phyloP scores from a whole-genome alignment of 2,113 vertebrate species.

The Oncorhynchus mykiss region DNA sequence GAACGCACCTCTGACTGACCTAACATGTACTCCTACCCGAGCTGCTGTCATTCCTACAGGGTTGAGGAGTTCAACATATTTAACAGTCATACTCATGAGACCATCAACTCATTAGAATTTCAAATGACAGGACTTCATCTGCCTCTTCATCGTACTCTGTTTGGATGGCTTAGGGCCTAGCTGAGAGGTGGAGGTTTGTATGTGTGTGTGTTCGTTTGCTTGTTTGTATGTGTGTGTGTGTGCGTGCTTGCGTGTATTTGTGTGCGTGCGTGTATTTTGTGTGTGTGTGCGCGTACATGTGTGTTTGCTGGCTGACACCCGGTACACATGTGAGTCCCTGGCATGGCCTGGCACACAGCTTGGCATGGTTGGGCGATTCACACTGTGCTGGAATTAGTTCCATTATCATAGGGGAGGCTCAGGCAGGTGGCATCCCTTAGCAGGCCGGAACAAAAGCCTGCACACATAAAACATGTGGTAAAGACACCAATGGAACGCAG shows the following conservation, averaged over 20 bases:
- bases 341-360: slow-evolving; percentile 1
- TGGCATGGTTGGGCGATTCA: neutral
- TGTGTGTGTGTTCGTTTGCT: neutral
- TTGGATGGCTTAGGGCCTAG: too few relatives aligned
- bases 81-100: too few relatives aligned
- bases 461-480: too few relatives aligned
- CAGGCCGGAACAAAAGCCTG: too few relatives aligned
- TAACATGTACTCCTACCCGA: too few relatives aligned
- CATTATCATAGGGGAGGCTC: slow-evolving; percentile 26
- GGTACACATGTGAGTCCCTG: slow-evolving; percentile 37
- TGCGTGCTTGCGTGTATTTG: neutral
- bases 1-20: too few relatives aligned
- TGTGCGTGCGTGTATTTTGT: neutral
- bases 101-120: too few relatives aligned
- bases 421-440: slow-evolving; percentile 13
- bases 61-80: too few relatives aligned
- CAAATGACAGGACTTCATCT: too few relatives aligned
- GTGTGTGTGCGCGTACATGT: slow-evolving; percentile 1
- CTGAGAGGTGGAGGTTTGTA: neutral
- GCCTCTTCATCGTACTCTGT: too few relatives aligned
- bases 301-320: neutral
- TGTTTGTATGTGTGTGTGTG: neutral
- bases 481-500: too few relatives aligned
- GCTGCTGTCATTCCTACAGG: too few relatives aligned
- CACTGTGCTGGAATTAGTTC: slow-evolving; percentile 30